These are phyloP conservation scores for Listronotus oregonensis DNA, from an alignment of 1,140 invertebrate species.

Conservation along the genomic window DNA sequence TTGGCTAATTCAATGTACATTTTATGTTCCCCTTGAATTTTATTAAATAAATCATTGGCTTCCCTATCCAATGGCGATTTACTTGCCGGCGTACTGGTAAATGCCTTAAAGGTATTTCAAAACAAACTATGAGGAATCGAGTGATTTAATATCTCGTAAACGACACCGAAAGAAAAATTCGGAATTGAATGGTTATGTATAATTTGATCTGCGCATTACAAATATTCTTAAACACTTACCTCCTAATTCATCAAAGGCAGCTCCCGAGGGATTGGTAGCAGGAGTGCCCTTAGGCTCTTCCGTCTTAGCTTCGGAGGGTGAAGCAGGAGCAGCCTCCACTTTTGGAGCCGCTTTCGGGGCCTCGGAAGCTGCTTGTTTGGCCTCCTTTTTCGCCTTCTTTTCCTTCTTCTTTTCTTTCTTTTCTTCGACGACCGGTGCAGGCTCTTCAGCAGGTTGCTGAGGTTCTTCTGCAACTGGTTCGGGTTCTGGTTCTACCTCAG, in stretches of 20 bases:
- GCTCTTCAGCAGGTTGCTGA: conserved; percentile 54
- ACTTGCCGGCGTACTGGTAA: too few relatives aligned
- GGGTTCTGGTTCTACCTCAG: conserved; percentile 46
- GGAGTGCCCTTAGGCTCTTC: conserved; percentile 22
- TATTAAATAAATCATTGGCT: too few relatives aligned
- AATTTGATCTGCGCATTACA: too few relatives aligned
- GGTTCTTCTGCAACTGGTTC: conserved; percentile 55
- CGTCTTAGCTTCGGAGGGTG: conserved; percentile 25
- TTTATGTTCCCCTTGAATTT: too few relatives aligned
- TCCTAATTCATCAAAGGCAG: conserved; percentile 70
- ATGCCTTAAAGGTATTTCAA: too few relatives aligned
- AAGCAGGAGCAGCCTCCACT: conserved; percentile 33
- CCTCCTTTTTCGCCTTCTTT: conserved; percentile 52
- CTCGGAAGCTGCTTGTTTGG: conserved; percentile 4
- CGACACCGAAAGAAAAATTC: too few relatives aligned
- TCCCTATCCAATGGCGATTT: too few relatives aligned
- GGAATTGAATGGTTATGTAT: too few relatives aligned
- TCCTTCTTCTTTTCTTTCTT: conserved; percentile 60
- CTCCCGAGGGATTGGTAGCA: conserved; percentile 25
- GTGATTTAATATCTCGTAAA: too few relatives aligned
- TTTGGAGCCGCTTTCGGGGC: conserved; percentile 32
- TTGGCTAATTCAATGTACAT: too few relatives aligned
- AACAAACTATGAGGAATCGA: too few relatives aligned
- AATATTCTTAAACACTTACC: conserved; percentile 63
- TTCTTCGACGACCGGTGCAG: conserved; percentile 41